These are phyloP conservation scores for Brachionichthys hirsutus DNA, from an alignment of 2,113 vertebrate genomes.

Conservation along the genomic window DNA sequence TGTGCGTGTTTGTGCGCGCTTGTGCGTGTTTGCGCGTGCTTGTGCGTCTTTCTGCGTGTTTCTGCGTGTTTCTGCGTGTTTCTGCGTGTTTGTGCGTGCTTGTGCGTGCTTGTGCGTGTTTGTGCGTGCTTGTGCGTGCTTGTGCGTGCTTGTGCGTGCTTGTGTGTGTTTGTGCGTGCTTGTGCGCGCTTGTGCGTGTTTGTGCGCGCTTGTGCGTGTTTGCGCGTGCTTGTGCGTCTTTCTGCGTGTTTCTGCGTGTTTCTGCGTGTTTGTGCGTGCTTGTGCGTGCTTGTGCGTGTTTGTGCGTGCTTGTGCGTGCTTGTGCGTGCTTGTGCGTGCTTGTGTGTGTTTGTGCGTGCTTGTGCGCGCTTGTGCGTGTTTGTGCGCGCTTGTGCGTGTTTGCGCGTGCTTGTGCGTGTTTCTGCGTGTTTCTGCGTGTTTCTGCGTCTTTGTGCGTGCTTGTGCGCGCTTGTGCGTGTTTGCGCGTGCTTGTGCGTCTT, in stretches of 20 bases:
- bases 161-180: background rate
- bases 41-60: constrained; percentile 18
- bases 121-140: constrained; percentile 19
- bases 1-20: constrained; percentile 13
- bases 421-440: too few relatives aligned
- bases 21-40: too few relatives aligned
- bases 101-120: too few relatives aligned
- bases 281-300: constrained; percentile 23
- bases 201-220: constrained; percentile 19
- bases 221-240: constrained; percentile 7
- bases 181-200: too few relatives aligned
- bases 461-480: too few relatives aligned
- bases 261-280: too few relatives aligned
- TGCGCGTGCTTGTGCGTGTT: constrained; percentile 19
- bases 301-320: too few relatives aligned
- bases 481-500: constrained; percentile 18
- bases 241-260: too few relatives aligned
- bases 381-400: too few relatives aligned
- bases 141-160: too few relatives aligned
- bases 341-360: constrained; percentile 18
- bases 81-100: background rate
- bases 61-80: too few relatives aligned
- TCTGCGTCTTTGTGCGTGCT: constrained; percentile 1
- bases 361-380: background rate
- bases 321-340: too few relatives aligned